Evolutionary conservation across 2,888 invertebrate genomes (phyloP).

Genomic region (Crossocerus cetratus): DNA sequence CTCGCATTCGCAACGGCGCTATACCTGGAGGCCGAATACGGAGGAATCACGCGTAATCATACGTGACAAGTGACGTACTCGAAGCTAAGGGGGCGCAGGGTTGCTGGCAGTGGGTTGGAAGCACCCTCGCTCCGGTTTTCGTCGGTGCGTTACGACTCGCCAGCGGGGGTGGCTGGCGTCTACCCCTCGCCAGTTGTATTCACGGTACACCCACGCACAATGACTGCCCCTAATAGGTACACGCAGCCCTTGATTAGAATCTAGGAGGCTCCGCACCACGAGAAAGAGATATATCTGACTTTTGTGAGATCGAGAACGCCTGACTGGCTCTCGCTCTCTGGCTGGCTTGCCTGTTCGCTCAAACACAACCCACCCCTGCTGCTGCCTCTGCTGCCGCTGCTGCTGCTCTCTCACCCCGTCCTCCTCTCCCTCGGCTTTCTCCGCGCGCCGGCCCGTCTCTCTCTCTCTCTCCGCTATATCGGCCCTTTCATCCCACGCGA

Average conservation of each 20-base stretch:
- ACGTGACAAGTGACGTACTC: slow-evolving; percentile 71
- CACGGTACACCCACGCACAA: slow-evolving; percentile 75
- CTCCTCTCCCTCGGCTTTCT: slow-evolving; percentile 3
- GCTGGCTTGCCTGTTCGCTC: not conserved
- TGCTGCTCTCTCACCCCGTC: too few relatives aligned
- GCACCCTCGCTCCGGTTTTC: slow-evolving; percentile 52
- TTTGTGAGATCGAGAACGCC: slow-evolving; percentile 37
- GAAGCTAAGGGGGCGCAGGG: slow-evolving; percentile 35
- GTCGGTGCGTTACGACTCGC: slow-evolving; percentile 45
- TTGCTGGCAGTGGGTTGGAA: slow-evolving; percentile 51
- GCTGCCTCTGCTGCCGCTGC: not conserved
- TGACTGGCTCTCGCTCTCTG: slow-evolving; percentile 8
- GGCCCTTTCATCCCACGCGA: not conserved
- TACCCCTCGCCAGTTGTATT: slow-evolving; percentile 48
- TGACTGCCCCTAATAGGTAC: slow-evolving; percentile 74
- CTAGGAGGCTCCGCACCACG: slow-evolving; percentile 51
- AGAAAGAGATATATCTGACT: slow-evolving; percentile 51
- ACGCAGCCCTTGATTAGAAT: slow-evolving; percentile 76
- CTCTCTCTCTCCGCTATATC: not conserved
- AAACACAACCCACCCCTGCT: not conserved
- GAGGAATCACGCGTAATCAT: slow-evolving; percentile 66
- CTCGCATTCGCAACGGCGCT: slow-evolving; percentile 29
- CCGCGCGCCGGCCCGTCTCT: slow-evolving; percentile 7
- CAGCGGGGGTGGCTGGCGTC: slow-evolving; percentile 57
- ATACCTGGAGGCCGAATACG: slow-evolving; percentile 52